These are phyloP conservation scores for Vimba vimba DNA, from an alignment of 2,113 vertebrate genomes.

Conservation along the genomic window DNA sequence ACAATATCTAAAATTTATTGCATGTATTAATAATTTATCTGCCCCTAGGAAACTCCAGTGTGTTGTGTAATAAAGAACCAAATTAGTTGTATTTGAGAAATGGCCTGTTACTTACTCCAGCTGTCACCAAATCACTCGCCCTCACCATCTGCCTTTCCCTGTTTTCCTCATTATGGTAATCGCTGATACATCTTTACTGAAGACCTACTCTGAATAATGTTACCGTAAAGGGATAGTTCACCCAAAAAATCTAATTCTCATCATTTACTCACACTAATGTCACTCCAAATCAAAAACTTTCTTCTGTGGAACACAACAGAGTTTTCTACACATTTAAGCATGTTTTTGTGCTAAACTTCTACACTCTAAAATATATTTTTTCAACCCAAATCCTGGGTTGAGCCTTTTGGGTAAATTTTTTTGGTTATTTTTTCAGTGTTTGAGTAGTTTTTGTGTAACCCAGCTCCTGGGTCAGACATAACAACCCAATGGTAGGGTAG, in stretches of 20 bases:
- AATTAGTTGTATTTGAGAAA: conserved; percentile 32
- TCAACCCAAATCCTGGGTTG: no score
- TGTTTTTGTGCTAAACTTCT: background rate
- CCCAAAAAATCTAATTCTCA: background rate
- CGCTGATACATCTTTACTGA: background rate
- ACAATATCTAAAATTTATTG: conserved; percentile 6
- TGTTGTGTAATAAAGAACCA: conserved; percentile 27
- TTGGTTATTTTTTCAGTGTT: no score
- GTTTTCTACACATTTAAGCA: background rate
- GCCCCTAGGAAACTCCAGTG: background rate
- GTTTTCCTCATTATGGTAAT: conserved; percentile 9
- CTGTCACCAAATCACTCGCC: conserved; percentile 12
- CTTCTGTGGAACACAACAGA: background rate
- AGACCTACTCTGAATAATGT: background rate
- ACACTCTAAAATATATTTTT: no score
- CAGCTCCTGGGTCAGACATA: no score
- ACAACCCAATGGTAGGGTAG: no score
- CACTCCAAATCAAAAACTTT: no score
- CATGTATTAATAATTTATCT: conserved; percentile 7
- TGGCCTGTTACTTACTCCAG: conserved; percentile 21
- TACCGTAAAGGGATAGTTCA: background rate
- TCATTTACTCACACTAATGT: background rate
- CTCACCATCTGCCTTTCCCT: conserved; percentile 30
- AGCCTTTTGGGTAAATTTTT: no score
- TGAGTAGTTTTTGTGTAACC: no score